These are phyloP conservation scores for Campaea margaritaria DNA, from an alignment of 2,888 invertebrate species.

Conservation along the genomic window DNA sequence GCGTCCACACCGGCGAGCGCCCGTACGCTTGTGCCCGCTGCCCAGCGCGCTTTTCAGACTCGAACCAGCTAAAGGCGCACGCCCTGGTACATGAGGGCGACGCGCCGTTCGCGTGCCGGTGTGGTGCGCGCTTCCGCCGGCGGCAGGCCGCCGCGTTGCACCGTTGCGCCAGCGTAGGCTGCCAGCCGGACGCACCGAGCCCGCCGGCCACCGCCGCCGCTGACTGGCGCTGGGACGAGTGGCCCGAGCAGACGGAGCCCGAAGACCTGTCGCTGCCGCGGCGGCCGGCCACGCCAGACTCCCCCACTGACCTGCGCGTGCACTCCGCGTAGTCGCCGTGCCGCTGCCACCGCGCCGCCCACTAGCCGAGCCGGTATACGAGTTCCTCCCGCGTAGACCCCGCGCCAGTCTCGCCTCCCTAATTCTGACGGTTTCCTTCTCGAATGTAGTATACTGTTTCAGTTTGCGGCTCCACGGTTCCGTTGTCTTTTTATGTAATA, in stretches of 20 bases:
- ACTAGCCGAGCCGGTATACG: constrained; percentile 88
- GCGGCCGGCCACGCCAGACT: constrained; percentile 79
- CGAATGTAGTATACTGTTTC: constrained; percentile 41
- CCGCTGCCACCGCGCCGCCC: constrained; percentile 52
- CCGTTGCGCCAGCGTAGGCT: constrained; percentile 87
- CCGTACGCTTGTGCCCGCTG: constrained; percentile 95
- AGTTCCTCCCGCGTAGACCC: constrained; percentile 88
- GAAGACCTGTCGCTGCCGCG: constrained; percentile 93
- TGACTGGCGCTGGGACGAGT: constrained; percentile 80
- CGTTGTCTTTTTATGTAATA: constrained; percentile 28
- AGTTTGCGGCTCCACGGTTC: constrained; percentile 39
- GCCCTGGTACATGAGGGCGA: constrained; percentile 95
- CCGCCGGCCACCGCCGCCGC: constrained; percentile 75
- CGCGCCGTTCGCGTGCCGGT: constrained; percentile 94
- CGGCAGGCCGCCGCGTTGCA: constrained; percentile 95
- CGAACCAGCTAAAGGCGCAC: constrained; percentile 96
- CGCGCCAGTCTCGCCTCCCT: constrained; percentile 59
- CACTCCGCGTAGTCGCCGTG: constrained; percentile 78
- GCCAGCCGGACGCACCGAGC: constrained; percentile 73
- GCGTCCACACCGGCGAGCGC: constrained; percentile 96
- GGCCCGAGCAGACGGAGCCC: constrained; percentile 95
- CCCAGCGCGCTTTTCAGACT: constrained; percentile 94
- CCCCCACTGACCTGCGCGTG: constrained; percentile 81
- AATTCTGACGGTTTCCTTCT: constrained; percentile 41
- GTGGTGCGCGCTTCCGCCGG: constrained; percentile 92